Evolutionary conservation across 2,888 invertebrate species (phyloP).

Genomic region (Rapana venosa): DNA sequence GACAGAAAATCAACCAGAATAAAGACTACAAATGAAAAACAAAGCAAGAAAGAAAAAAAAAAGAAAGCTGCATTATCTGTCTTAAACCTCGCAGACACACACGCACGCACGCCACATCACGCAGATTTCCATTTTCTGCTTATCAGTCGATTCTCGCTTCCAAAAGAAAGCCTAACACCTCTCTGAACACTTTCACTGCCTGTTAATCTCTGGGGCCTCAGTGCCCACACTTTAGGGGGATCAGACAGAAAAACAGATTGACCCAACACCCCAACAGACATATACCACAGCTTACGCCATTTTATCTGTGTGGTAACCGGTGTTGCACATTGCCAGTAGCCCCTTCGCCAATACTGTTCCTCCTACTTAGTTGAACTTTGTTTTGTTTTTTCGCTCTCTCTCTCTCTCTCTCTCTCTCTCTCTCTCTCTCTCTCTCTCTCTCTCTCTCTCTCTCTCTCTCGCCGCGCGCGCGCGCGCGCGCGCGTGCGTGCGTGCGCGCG

Average conservation of each 20-base stretch:
- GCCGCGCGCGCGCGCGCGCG: neutral
- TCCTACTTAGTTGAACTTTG: no score
- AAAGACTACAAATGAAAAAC: no score
- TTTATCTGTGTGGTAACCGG: neutral
- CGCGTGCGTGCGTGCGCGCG: neutral
- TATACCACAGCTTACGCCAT: neutral
- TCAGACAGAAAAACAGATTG: neutral
- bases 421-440: conserved; percentile 1
- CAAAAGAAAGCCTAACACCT: no score
- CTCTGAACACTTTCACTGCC: no score
- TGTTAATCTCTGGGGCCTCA: neutral
- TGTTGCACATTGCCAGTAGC: no score
- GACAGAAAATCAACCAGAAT: no score
- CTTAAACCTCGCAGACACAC: neutral
- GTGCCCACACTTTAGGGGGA: neutral
- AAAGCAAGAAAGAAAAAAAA: no score
- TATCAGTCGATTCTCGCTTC: no score
- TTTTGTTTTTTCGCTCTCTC: neutral
- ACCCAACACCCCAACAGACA: neutral
- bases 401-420: neutral
- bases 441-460: neutral
- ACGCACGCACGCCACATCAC: neutral
- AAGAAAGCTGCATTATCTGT: no score
- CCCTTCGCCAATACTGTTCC: no score
- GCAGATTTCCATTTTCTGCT: neutral